phyloP scores from a whole-genome alignment of 2,888 invertebrate species.

The Nomada fucata region DNA sequence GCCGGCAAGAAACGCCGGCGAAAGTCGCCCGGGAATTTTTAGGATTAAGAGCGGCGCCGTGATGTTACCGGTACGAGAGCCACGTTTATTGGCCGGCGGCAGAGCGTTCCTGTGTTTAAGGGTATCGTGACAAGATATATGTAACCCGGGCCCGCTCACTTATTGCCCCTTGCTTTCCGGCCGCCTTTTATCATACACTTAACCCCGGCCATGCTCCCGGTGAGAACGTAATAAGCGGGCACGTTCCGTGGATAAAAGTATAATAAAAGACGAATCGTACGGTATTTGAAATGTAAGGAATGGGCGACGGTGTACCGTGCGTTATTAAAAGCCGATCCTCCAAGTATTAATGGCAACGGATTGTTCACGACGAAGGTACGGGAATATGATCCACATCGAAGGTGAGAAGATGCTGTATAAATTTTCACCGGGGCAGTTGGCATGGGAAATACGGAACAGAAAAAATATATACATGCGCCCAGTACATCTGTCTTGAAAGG shows the following conservation, averaged over 20 bases:
- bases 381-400: too few species aligned
- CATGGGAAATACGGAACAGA: too few species aligned
- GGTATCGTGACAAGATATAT: conserved; percentile 49
- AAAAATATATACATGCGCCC: background rate
- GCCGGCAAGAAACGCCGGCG: conserved; percentile 12
- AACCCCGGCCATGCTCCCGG: background rate
- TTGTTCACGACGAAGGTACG: too few species aligned
- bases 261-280: conserved; percentile 31
- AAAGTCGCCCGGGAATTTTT: conserved; percentile 53
- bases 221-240: conserved; percentile 31
- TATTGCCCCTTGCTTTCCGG: conserved; percentile 23
- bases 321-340: background rate
- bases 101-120: conserved; percentile 48
- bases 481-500: background rate
- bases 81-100: conserved; percentile 34
- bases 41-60: conserved; percentile 49
- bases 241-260: conserved; percentile 22
- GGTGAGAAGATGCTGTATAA: too few species aligned
- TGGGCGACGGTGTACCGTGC: background rate
- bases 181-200: conserved; percentile 33
- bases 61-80: conserved; percentile 30
- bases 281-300: conserved; percentile 13
- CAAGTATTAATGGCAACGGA: too few species aligned
- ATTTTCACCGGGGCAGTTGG: too few species aligned
- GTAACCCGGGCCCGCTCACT: conserved; percentile 13